These are phyloP conservation scores for Aricia artaxerxes DNA, from an alignment of 2,888 invertebrate species.

Conservation along the genomic window DNA sequence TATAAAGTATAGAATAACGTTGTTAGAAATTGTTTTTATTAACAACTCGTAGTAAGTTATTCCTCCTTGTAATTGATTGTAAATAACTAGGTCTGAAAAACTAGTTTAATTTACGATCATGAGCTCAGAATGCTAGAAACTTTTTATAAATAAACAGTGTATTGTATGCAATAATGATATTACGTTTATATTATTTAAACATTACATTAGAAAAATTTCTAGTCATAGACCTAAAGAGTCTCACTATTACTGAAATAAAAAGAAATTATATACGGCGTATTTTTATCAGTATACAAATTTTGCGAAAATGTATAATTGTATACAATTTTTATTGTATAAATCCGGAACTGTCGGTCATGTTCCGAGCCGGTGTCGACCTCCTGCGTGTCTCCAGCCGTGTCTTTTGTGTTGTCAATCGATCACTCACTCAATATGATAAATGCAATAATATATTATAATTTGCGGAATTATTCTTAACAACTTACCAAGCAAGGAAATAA, in stretches of 20 bases:
- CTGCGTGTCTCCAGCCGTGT: conserved; percentile 1
- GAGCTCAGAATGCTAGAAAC: neutral
- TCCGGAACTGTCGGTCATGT: neutral
- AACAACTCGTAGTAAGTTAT: neutral
- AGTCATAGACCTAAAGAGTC: no score
- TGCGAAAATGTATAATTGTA: neutral
- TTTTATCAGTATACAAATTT: no score
- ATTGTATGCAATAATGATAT: neutral
- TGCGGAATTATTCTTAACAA: neutral
- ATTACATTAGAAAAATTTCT: neutral
- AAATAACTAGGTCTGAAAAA: conserved; percentile 4
- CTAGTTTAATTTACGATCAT: conserved; percentile 22
- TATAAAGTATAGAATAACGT: neutral
- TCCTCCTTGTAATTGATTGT: conserved; percentile 3
- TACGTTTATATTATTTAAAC: neutral
- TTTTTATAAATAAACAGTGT: neutral
- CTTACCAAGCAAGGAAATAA: neutral
- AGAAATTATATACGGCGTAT: no score
- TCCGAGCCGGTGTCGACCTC: neutral
- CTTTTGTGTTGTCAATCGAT: conserved; percentile 16
- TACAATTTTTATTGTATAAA: neutral
- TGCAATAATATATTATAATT: neutral
- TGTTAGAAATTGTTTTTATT: neutral
- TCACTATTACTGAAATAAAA: no score
- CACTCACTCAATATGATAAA: conserved; percentile 1